Percentiles rank a stretch among this genome's conserved stretches.
phyloP scores from a whole-genome alignment of 2,888 invertebrate species.

The Zootermopsis nevadensis region DNA sequence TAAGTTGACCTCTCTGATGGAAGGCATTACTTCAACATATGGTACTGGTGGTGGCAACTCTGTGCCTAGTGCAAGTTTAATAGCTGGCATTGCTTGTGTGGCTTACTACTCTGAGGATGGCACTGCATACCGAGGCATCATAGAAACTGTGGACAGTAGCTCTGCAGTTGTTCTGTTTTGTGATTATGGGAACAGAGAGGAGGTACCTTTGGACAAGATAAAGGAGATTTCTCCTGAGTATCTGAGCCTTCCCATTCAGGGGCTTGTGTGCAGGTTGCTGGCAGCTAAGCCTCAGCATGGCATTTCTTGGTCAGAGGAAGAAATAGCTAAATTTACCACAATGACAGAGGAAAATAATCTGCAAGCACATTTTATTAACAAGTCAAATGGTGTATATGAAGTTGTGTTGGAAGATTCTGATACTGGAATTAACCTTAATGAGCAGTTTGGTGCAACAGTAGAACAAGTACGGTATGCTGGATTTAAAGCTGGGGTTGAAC shows the following conservation, averaged over 20 bases:
- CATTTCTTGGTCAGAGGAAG: constrained; percentile 53
- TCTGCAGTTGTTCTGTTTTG: constrained; percentile 54
- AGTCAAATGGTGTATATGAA: constrained; percentile 57
- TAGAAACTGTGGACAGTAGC: constrained; percentile 44
- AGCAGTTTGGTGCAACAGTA: constrained; percentile 36
- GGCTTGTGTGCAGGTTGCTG: constrained; percentile 35
- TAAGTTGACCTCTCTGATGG: constrained; percentile 54
- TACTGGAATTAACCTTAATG: constrained; percentile 42
- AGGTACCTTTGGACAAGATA: constrained; percentile 51
- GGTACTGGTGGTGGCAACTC: constrained; percentile 38
- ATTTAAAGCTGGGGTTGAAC: not conserved
- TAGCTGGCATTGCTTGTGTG: constrained; percentile 57
- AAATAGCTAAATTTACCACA: constrained; percentile 55
- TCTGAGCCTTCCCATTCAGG: constrained; percentile 40
- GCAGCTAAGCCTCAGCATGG: constrained; percentile 13
- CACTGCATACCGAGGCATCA: constrained; percentile 56
- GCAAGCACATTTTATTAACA: constrained; percentile 58
- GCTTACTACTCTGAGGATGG: constrained; percentile 58
- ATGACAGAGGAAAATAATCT: constrained; percentile 55
- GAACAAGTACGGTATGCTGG: not conserved
- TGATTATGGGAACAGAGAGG: constrained; percentile 57
- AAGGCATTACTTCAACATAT: constrained; percentile 55
- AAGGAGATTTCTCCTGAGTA: constrained; percentile 44
- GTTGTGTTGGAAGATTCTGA: constrained; percentile 55
- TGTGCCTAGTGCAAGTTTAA: constrained; percentile 49